Base-by-base conservation (phyloP, 2,797 vertebrate species). In the Ciconia nigra region DNA sequence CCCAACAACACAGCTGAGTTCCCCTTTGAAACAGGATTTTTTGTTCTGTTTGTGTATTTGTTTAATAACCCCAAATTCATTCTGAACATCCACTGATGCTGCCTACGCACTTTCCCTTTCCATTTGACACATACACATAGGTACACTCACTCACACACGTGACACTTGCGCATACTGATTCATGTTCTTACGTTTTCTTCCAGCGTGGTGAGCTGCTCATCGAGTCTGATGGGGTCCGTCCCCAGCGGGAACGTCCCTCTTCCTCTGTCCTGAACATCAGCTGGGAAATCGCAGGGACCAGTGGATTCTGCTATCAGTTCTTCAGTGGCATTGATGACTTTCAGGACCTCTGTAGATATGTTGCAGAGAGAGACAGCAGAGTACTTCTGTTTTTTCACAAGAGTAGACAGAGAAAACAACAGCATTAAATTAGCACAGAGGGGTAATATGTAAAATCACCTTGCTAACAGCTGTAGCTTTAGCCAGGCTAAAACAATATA, bases 301-400 rank as follows among this genome's bases (percentile, higher is more conserved):
- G 98, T 97, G 3, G 99, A 99, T 98, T 99, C 99, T 28, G 99
- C 99, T 37, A 99, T 99, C 96, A 99, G 97, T 90, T 99, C 99
- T 98, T 99, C 99, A 2, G 99, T 99, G 85, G 99, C 99, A 3
- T 99, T 99, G 97, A 99, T 98, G 93, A 99, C 99, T 97, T 99
- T 99, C 93, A 99, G 98, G 91, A 99, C 99, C 98, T 99, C 99
- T 29, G 99, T 99, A 97, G 99, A 99, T 98, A 99, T 99, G 98
- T 99, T 99, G 98, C 99, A 99, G 98, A 99, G 99, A 92, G 99
- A 99, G 47, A 99, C 99, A 66, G 99, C 99, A 65, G 99, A 99
- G 97, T 99, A 99, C 98, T 99, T 99, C 99, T 99, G 98, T 98
- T 98, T 98, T 91, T 97, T 97, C 92, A 85, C 91, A 92, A 94